These are phyloP conservation scores for Coryphaenoides rupestris DNA, from an alignment of 2,113 vertebrate species.

Conservation along the genomic window DNA sequence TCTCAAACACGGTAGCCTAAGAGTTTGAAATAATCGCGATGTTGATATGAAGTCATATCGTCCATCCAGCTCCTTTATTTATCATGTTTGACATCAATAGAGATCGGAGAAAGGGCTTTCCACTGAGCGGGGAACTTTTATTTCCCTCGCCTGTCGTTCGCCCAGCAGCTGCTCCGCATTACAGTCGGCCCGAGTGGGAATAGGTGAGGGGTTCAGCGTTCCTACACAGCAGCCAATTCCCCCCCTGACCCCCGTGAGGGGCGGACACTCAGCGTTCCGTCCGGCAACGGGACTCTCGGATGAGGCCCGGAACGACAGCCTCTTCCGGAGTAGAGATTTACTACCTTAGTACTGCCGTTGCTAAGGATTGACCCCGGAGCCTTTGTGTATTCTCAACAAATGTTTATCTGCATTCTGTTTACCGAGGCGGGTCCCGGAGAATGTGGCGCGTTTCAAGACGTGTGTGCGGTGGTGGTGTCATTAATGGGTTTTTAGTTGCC, in stretches of 20 bases:
- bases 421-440: conserved; percentile 20
- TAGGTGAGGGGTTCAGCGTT: conserved; percentile 9
- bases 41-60: no score
- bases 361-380: conserved; percentile 25
- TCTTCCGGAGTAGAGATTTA: conserved; percentile 34
- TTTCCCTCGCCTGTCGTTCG: conserved; percentile 17
- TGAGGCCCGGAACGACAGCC: conserved; percentile 2
- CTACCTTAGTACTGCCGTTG: conserved; percentile 5
- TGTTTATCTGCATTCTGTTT: conserved; percentile 36
- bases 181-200: conserved; percentile 27
- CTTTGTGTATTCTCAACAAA: conserved; percentile 31
- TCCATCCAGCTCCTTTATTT: no score
- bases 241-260: conserved; percentile 9
- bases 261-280: conserved; percentile 10
- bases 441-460: conserved; percentile 13
- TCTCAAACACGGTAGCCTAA: no score
- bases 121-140: conserved; percentile 14
- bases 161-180: conserved; percentile 27
- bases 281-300: conserved; percentile 1
- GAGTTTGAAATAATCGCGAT: no score
- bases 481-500: conserved; percentile 14
- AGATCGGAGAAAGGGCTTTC: conserved; percentile 2
- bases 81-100: no score
- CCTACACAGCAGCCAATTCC: not conserved
- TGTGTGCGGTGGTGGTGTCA: conserved; percentile 1